Conservation (phyloP, 2,113 vertebrate genomes). For the Shinisaurus crocodilurus region DNA sequence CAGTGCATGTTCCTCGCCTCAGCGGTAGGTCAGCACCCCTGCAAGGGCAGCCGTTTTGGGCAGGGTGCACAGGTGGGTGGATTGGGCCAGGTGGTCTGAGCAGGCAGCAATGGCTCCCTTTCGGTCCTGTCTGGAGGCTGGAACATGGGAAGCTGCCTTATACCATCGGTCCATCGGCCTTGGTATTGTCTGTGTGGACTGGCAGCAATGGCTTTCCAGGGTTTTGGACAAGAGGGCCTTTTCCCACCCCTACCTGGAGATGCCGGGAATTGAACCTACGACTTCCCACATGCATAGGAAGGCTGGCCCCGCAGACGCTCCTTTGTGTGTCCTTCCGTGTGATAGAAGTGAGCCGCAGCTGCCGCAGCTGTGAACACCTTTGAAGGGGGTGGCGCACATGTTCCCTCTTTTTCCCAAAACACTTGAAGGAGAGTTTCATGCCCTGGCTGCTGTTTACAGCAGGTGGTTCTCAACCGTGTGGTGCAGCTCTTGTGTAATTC, state of each 20-base stretch:
- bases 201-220: not conserved
- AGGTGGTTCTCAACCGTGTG: no score
- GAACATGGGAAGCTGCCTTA: no score
- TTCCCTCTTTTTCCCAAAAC: not conserved
- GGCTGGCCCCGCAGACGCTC: no score
- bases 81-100: not conserved
- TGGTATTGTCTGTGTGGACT: not conserved
- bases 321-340: not conserved
- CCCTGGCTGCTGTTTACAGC: not conserved
- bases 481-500: no score
- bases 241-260: not conserved
- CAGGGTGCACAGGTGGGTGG: not conserved
- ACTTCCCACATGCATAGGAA: not conserved
- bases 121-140: no score
- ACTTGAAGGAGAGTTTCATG: not conserved
- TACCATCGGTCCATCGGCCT: not conserved
- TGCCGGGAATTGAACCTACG: not conserved
- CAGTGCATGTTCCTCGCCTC: conserved; percentile 65
- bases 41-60: not conserved
- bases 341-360: not conserved
- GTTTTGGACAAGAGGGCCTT: no score
- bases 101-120: not conserved
- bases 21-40: conserved; percentile 66
- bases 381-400: not conserved
- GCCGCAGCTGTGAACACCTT: not conserved